Conservation (phyloP, 2,113 vertebrate genomes). For the Apteryx mantelli region DNA sequence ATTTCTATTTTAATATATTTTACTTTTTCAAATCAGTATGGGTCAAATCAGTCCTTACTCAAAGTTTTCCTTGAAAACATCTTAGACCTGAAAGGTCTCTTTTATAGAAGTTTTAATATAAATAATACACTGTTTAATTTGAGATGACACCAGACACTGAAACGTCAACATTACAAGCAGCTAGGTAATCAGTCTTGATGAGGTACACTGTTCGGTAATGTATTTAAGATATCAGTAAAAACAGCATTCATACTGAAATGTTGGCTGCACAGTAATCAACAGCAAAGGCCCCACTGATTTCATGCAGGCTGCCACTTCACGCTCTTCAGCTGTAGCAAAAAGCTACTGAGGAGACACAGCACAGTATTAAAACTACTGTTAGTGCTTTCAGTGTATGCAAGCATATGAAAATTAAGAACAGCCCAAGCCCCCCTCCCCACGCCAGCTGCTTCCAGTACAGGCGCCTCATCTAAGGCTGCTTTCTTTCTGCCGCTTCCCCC, state of each 20-base stretch:
- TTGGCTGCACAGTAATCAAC: accelerated
- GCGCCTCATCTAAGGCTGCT: too few species aligned
- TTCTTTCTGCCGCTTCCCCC: too few species aligned
- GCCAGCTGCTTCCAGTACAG: too few species aligned
- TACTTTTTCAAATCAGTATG: accelerated
- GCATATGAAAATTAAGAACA: accelerated
- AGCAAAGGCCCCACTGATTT: accelerated
- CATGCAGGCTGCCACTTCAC: accelerated
- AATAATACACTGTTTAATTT: neutral
- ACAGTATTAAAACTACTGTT: accelerated
- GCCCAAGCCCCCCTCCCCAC: too few species aligned
- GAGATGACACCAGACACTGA: neutral
- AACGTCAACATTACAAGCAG: accelerated
- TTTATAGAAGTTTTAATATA: accelerated
- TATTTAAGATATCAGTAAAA: neutral
- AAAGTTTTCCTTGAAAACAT: neutral
- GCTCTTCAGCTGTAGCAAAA: too few species aligned
- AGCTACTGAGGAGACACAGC: too few species aligned
- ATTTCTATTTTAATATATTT: neutral
- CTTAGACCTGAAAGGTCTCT: accelerated
- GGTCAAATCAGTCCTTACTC: neutral
- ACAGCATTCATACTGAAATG: accelerated
- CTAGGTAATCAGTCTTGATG: neutral
- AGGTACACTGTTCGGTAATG: accelerated
- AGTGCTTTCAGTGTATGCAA: accelerated